Evolutionary conservation across 2,888 invertebrate species (phyloP).

Genomic region (Sphaeridia pumilis): DNA sequence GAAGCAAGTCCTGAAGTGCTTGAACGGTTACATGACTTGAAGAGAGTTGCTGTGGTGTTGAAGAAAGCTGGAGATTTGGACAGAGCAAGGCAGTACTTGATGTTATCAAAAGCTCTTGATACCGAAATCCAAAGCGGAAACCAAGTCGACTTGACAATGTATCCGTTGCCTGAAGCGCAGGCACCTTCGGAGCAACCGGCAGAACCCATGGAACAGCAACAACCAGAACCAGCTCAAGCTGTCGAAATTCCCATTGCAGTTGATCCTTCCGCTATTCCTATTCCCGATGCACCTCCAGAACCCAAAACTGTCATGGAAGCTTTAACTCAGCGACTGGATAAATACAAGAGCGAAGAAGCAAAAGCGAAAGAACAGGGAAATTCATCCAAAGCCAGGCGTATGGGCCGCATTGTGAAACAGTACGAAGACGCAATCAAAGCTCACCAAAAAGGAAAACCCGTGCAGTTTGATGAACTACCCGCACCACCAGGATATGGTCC

Average conservation of each 20-base stretch:
- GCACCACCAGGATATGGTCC: conserved; percentile 53
- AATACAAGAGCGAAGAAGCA: conserved; percentile 62
- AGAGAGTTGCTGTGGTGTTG: conserved; percentile 60
- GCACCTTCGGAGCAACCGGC: no score
- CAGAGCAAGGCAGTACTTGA: conserved; percentile 57
- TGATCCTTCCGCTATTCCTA: background rate
- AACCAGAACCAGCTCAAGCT: conserved; percentile 13
- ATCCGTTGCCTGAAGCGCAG: no score
- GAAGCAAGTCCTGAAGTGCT: conserved; percentile 6
- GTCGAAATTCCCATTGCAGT: background rate
- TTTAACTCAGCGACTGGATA: conserved; percentile 65
- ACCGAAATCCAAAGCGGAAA: conserved; percentile 20
- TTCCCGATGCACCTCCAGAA: conserved; percentile 40
- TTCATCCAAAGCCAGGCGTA: conserved; percentile 70
- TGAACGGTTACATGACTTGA: conserved; percentile 60
- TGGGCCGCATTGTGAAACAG: conserved; percentile 85
- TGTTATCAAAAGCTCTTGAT: conserved; percentile 51
- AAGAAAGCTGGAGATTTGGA: conserved; percentile 61
- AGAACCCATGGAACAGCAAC: no score
- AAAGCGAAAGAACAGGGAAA: conserved; percentile 56
- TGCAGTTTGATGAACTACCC: conserved; percentile 71
- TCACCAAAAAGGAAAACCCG: conserved; percentile 61
- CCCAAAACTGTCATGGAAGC: conserved; percentile 55
- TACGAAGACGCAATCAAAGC: conserved; percentile 73
- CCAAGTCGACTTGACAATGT: conserved; percentile 63